Evolutionary conservation across 2,888 invertebrate genomes (phyloP).

Genomic region (Villa cingulata): DNA sequence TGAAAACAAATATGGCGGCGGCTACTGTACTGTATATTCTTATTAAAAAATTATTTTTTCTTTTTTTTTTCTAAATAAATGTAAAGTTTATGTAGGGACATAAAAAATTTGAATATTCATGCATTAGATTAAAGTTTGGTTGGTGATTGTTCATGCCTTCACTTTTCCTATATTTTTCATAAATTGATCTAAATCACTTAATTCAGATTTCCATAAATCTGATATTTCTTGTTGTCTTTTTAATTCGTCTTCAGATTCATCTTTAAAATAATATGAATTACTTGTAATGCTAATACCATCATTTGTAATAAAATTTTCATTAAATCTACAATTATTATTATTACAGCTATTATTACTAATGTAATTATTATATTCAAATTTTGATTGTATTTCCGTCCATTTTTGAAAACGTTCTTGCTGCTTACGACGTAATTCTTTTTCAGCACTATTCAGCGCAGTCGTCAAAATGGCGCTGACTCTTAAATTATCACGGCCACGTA

Average conservation of each 20-base stretch:
- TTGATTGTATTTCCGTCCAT: constrained; percentile 37
- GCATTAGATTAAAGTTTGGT: too few species aligned
- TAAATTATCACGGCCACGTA: constrained; percentile 38
- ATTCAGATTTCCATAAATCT: constrained; percentile 37
- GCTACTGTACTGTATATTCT: too few species aligned
- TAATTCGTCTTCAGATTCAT: constrained; percentile 16
- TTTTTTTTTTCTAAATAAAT: too few species aligned
- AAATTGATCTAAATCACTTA: constrained; percentile 44
- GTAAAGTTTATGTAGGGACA: too few species aligned
- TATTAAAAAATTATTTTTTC: too few species aligned
- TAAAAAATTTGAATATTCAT: too few species aligned
- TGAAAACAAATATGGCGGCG: too few species aligned
- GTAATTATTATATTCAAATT: constrained; percentile 19
- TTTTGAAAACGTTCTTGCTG: constrained; percentile 41
- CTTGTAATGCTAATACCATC: constrained; percentile 2
- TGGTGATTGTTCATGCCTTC: too few species aligned
- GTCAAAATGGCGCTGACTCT: constrained; percentile 45
- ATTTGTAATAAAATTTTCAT: background rate
- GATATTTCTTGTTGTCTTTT: constrained; percentile 23
- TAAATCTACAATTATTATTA: constrained; percentile 18
- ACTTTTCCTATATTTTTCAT: constrained; percentile 39
- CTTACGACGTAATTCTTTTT: constrained; percentile 40
- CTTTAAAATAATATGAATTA: constrained; percentile 1
- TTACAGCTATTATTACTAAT: background rate
- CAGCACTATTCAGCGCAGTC: constrained; percentile 39